Conservation (phyloP, 2,797 vertebrate species). For the Brachymystax lenok region DNA sequence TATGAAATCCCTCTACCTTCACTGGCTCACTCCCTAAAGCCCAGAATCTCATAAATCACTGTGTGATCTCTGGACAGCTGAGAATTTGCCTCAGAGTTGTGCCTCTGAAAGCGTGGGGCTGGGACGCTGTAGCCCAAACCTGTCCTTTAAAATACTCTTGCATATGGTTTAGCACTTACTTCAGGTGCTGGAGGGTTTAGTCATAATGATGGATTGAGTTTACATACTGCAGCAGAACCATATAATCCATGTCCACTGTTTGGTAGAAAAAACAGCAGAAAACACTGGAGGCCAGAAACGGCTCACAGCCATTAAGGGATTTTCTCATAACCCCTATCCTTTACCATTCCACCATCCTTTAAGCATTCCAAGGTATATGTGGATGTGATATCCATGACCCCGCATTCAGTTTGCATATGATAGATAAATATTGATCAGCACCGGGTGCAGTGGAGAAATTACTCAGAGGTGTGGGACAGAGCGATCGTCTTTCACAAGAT, state of each 20-base stretch:
- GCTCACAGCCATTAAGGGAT: background rate
- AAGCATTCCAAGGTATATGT: no score
- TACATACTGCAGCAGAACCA: background rate
- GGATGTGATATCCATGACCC: no score
- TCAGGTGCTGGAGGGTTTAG: background rate
- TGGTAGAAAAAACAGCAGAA: background rate
- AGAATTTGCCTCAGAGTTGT: conserved; percentile 49
- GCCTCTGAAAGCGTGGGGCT: conserved; percentile 45
- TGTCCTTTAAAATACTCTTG: conserved; percentile 37
- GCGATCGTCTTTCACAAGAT: conserved; percentile 28
- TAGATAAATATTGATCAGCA: conserved; percentile 56
- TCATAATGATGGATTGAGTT: background rate
- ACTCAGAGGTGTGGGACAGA: conserved; percentile 28
- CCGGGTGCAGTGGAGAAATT: conserved; percentile 41
- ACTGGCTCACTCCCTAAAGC: background rate
- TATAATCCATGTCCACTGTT: background rate
- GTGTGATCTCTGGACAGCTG: conserved; percentile 42
- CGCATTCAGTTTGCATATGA: conserved; percentile 27
- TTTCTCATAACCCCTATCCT: background rate
- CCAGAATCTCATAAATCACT: conserved; percentile 61
- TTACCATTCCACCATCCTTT: background rate
- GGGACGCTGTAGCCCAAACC: conserved; percentile 40
- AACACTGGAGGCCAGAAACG: background rate
- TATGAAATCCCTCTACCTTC: conserved; percentile 39
- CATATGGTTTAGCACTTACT: conserved; percentile 18